Conservation (phyloP, 2,888 invertebrate species). For the Bellardia bayeri region DNA sequence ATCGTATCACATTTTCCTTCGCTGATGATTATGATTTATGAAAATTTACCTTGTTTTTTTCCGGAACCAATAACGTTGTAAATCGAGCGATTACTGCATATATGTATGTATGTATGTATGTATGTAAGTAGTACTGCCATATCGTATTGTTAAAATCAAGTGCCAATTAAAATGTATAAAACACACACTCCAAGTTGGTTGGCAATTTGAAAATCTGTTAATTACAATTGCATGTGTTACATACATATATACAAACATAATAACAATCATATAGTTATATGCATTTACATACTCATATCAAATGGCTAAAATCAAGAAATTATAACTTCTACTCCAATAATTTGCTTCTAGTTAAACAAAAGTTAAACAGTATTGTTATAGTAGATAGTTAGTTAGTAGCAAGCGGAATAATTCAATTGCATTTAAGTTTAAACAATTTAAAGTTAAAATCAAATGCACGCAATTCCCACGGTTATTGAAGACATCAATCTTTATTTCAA, state of each 20-base stretch:
- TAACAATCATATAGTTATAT: background rate
- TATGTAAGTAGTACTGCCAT: too few relatives aligned
- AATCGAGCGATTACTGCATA: too few relatives aligned
- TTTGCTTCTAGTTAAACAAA: background rate
- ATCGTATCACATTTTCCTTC: too few relatives aligned
- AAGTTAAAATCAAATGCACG: slow-evolving; percentile 35
- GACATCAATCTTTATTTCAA: slow-evolving; percentile 66
- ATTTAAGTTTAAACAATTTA: slow-evolving; percentile 18
- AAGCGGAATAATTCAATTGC: slow-evolving; percentile 17
- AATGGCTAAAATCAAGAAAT: background rate
- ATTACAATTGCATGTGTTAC: slow-evolving; percentile 31
- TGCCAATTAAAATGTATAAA: slow-evolving; percentile 31
- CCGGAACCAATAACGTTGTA: too few relatives aligned
- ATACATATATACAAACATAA: background rate
- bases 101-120: too few relatives aligned
- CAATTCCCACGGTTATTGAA: slow-evolving; percentile 73
- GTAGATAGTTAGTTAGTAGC: background rate
- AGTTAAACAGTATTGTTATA: background rate
- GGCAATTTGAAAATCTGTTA: slow-evolving; percentile 29
- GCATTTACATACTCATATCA: background rate
- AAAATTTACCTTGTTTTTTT: too few relatives aligned
- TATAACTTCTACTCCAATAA: slow-evolving; percentile 29
- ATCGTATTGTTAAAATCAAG: slow-evolving; percentile 43
- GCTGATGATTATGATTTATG: too few relatives aligned
- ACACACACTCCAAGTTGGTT: background rate